Conservation (phyloP, 64 coral and sea anemone genomes). For the Stylophora pistillata region DNA sequence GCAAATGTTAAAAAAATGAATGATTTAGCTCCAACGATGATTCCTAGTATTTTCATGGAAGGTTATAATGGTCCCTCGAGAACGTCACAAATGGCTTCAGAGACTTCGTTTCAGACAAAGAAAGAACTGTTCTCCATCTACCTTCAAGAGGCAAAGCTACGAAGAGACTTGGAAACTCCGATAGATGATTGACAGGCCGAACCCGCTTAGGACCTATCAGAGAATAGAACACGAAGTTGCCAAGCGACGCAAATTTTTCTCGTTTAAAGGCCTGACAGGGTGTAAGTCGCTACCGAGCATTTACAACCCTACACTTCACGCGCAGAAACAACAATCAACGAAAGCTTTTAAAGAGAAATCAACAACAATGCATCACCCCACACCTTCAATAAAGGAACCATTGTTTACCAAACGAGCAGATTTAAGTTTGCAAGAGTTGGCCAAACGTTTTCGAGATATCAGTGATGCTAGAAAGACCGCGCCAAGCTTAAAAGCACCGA, state of each 20-base stretch:
- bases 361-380: background rate
- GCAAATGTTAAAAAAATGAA: no score
- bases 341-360: background rate
- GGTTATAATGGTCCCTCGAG: background rate
- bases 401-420: background rate
- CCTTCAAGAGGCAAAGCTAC: background rate
- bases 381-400: background rate
- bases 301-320: background rate
- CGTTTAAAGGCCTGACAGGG: background rate
- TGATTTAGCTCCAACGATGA: background rate
- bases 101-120: constrained; percentile 9
- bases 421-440: background rate
- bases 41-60: background rate
- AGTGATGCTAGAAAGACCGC: background rate
- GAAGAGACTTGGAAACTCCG: background rate
- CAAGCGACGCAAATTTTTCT: background rate
- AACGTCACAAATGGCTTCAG: background rate
- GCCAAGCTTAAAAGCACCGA: background rate
- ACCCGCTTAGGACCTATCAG: background rate
- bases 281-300: background rate
- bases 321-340: background rate
- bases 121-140: constrained; percentile 6
- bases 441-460: background rate
- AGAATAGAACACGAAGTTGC: background rate
- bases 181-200: background rate